Conservation (phyloP, 1,140 invertebrate genomes). For the Zaprionus vittiger region DNA sequence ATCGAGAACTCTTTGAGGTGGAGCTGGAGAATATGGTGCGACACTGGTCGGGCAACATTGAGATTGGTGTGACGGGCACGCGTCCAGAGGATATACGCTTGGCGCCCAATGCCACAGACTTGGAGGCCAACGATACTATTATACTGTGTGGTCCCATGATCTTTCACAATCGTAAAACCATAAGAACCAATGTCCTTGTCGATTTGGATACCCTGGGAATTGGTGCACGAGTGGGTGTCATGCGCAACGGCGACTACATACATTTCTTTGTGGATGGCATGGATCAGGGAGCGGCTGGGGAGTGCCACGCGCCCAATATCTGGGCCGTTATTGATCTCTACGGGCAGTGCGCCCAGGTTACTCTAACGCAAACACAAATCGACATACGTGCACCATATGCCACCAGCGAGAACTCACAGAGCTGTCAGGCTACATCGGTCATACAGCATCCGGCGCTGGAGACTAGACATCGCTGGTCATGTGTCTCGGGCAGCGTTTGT, state of each 20-base stretch:
- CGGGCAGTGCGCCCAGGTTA: slow-evolving; percentile 96
- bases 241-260: slow-evolving; percentile 93
- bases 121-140: slow-evolving; percentile 94
- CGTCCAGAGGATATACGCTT: slow-evolving; percentile 94
- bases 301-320: slow-evolving; percentile 91
- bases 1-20: slow-evolving; percentile 97
- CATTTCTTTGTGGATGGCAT: slow-evolving; percentile 96
- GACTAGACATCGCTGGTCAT: slow-evolving; percentile 82
- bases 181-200: slow-evolving; percentile 92
- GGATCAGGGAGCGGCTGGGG: slow-evolving; percentile 94
- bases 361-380: slow-evolving; percentile 83
- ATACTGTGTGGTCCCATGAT: slow-evolving; percentile 94
- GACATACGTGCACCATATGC: slow-evolving; percentile 82
- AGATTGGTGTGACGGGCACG: slow-evolving; percentile 94
- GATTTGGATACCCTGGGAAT: slow-evolving; percentile 92
- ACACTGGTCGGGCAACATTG: slow-evolving; percentile 95
- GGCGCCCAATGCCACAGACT: slow-evolving; percentile 95
- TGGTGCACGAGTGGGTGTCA: slow-evolving; percentile 93
- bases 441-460: slow-evolving; percentile 78
- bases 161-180: slow-evolving; percentile 93
- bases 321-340: slow-evolving; percentile 98
- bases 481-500: slow-evolving; percentile 77
- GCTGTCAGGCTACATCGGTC: slow-evolving; percentile 81
- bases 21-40: slow-evolving; percentile 96
- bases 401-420: slow-evolving; percentile 84